Evolutionary conservation across 2,797 vertebrate species (phyloP), one percentile per base, ranked within the genome.

Genomic region (Phalanger gymnotis): DNA sequence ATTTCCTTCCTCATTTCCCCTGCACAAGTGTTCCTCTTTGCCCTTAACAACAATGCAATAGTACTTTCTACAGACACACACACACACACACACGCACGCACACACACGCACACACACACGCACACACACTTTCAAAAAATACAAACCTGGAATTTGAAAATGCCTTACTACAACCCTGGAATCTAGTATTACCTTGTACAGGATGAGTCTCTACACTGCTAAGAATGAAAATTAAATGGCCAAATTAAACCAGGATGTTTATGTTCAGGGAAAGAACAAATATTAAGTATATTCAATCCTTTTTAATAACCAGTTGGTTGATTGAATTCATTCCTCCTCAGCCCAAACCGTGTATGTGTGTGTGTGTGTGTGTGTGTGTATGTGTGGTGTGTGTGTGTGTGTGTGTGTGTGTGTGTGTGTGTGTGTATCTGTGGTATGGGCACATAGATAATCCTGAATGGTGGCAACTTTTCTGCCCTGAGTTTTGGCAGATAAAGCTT

Each of bases 1-100:
- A 93, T 94, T 97, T 95, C 91, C 96, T 97, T 96, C 95, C 96
- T 97, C 91, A 90, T 97, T 91, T 31, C 96, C 81, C 53, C 54
- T 91, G 95, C 93, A 12, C 90, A 11, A 90, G 52, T 57, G 91
- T 91, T 97, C 47, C 66, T 95, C 56, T 94, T 92, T 95, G 91
- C 3, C 34, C 28, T 95, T 22, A 73, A 61, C 40, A 95, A 94
- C 7, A 92, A 91, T 14, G 5, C 90, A 81, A 95, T 89, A 91
- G 4, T 92, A 92, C 96, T 96, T 97, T 19, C 27, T 90, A 0
- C 7, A 81, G n/a, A 40, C n/a, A 4, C 81, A 53, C 28, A 3
- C 56, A 66, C 57, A 93, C 55, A 90, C 54, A 92, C 81, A 47
- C 16, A 30, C 30, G n/a, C 9, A 52, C 2, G n/a, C 1, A 54